Conservation (phyloP, 1,140 invertebrate species). For the Brachionus paranguensis region DNA sequence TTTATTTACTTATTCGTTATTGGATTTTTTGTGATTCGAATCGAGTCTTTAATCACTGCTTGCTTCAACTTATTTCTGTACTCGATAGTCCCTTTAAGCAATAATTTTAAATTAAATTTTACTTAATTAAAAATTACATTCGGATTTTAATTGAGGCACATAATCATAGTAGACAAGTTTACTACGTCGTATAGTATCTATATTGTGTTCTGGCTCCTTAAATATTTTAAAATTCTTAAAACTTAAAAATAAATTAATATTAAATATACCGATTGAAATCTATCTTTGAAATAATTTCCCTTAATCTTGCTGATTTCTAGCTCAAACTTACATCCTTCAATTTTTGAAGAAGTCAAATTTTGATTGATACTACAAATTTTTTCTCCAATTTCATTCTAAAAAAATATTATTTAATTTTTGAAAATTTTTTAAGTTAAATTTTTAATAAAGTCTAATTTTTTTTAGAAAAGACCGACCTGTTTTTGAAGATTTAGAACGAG, state of each 20-base stretch:
- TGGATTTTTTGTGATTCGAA: conserved; percentile 26
- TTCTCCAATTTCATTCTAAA: conserved; percentile 23
- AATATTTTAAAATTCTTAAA: not conserved
- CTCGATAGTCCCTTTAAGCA: not conserved
- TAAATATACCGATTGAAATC: conserved; percentile 17
- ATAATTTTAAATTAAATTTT: not conserved
- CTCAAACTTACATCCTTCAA: not conserved
- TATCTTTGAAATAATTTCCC: conserved; percentile 36
- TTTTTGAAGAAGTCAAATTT: not conserved
- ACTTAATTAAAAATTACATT: conserved; percentile 4
- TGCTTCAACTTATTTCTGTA: conserved; percentile 19
- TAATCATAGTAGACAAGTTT: conserved; percentile 26
- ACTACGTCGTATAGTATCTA: not conserved
- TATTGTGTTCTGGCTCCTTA: conserved; percentile 24
- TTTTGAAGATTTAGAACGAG: not conserved
- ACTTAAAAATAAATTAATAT: not conserved
- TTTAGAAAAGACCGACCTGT: not conserved
- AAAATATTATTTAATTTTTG: no score
- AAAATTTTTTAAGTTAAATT: no score
- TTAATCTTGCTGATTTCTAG: not conserved
- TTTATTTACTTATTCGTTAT: conserved; percentile 18
- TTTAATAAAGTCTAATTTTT: not conserved
- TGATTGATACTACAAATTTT: not conserved
- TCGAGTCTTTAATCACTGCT: conserved; percentile 13
- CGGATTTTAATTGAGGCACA: conserved; percentile 33